Percentiles rank a stretch among this genome's conserved stretches.
These are phyloP conservation scores for Spinibarbus caldwelli DNA, from an alignment of 2,797 vertebrate genomes.

Conservation along the genomic window DNA sequence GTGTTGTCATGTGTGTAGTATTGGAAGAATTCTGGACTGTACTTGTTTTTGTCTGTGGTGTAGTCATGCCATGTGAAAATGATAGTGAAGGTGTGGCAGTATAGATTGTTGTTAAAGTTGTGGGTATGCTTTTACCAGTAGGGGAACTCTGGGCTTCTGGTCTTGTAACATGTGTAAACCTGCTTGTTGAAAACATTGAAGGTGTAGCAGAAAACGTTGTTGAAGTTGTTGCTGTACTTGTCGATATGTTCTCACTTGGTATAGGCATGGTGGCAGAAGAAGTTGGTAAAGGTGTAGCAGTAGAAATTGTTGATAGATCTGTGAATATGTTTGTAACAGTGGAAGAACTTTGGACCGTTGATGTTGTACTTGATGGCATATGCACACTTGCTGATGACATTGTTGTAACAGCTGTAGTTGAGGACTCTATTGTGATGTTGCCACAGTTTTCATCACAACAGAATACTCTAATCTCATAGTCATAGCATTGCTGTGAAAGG, in stretches of 20 bases:
- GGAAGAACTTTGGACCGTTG: neutral
- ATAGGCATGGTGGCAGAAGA: neutral
- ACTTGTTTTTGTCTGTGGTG: neutral
- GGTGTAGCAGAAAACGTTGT: neutral
- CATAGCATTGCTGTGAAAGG: too few relatives aligned
- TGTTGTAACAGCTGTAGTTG: neutral
- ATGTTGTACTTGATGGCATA: neutral
- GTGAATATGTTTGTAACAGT: neutral
- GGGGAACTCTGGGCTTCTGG: too few relatives aligned
- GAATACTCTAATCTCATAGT: too few relatives aligned
- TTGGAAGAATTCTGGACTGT: neutral
- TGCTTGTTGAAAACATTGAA: neutral
- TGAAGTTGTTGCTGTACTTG: neutral
- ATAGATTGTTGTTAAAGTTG: neutral
- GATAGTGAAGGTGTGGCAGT: neutral
- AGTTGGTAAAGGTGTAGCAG: neutral
- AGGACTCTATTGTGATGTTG: neutral
- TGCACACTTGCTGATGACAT: neutral
- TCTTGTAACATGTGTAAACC: too few relatives aligned
- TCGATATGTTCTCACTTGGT: neutral
- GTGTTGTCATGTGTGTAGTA: too few relatives aligned
- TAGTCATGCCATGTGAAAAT: neutral
- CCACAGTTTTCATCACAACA: slow-evolving; percentile 24
- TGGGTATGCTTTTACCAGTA: neutral
- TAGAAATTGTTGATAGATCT: neutral